Evolutionary conservation across 1,140 invertebrate genomes (phyloP).

Genomic region (Lordiphosa clarofinis): DNA sequence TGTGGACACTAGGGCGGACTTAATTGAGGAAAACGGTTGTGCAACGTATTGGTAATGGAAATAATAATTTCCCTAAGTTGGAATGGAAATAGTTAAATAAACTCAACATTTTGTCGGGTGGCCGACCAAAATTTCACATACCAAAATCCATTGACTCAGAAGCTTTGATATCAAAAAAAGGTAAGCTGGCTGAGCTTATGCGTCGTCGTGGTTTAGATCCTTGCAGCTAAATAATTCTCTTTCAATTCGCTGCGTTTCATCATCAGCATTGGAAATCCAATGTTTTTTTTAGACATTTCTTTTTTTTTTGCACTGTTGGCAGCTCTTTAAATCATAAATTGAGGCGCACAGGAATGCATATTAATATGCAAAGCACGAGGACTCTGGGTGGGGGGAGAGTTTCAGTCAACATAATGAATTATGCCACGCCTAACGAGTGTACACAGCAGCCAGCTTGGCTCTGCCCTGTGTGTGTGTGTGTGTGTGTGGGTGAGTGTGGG

Average conservation of each 20-base stretch:
- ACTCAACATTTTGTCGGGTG: neutral
- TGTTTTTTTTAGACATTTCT: neutral
- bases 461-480: too few relatives aligned
- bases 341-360: constrained; percentile 64
- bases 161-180: constrained; percentile 23
- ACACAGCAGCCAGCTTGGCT: constrained; percentile 58
- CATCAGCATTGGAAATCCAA: too few relatives aligned
- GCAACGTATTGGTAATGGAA: too few relatives aligned
- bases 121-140: neutral
- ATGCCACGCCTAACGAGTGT: constrained; percentile 71
- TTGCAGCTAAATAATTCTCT: constrained; percentile 43
- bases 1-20: too few relatives aligned
- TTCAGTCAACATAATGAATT: constrained; percentile 74
- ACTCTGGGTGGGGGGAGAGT: constrained; percentile 7
- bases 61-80: too few relatives aligned
- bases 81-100: too few relatives aligned
- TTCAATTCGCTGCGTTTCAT: constrained; percentile 16
- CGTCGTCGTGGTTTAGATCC: constrained; percentile 46
- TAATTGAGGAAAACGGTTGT: too few relatives aligned
- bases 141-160: neutral
- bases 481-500: constrained; percentile 3
- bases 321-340: constrained; percentile 64
- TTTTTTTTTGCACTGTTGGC: constrained; percentile 1
- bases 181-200: constrained; percentile 11
- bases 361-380: constrained; percentile 73